Evolutionary conservation across 2,797 vertebrate genomes (phyloP).

Genomic region (Catamblyrhynchus diadema): DNA sequence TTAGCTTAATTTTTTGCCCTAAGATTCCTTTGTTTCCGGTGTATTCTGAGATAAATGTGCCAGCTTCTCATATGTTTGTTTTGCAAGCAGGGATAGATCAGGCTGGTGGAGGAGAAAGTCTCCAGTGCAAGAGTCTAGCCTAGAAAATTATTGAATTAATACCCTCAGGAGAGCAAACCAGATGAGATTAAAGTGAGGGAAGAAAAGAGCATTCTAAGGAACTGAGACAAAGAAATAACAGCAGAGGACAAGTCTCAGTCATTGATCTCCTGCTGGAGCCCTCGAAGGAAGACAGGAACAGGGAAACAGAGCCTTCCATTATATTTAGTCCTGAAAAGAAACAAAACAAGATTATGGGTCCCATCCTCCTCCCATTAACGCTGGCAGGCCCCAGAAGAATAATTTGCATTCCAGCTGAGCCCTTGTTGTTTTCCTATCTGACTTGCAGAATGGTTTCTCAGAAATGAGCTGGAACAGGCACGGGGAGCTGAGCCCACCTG

Average conservation of each 20-base stretch:
- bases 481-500: background rate
- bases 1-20: background rate
- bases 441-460: background rate
- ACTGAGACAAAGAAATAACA: background rate
- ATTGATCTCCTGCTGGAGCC: background rate
- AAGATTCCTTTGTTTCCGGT: background rate
- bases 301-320: background rate
- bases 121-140: background rate
- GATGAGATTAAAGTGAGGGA: background rate
- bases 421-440: background rate
- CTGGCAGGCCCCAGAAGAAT: background rate
- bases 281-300: background rate
- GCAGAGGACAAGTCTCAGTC: background rate
- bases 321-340: background rate
- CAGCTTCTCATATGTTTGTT: background rate
- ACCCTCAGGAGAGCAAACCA: background rate
- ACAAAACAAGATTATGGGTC: background rate
- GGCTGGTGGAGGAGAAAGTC: background rate
- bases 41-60: background rate
- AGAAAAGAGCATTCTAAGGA: background rate
- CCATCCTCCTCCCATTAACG: background rate
- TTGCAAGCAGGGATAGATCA: background rate
- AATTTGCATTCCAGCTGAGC: conserved; percentile 1
- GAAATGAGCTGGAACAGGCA: background rate
- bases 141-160: background rate